These are phyloP conservation scores for Drusus annulatus DNA, from an alignment of 1,140 invertebrate genomes.

Conservation along the genomic window DNA sequence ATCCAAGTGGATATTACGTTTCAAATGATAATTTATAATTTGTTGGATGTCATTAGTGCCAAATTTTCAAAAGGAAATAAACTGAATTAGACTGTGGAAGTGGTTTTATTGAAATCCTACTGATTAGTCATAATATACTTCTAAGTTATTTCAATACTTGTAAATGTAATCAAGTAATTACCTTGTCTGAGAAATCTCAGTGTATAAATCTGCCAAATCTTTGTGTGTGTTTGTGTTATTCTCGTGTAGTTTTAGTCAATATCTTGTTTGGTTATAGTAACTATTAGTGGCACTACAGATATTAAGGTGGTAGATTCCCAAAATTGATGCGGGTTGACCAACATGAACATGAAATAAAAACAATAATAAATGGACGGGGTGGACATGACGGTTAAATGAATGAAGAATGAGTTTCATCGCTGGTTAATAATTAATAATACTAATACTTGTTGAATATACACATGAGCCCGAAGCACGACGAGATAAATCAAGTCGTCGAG, in stretches of 20 bases:
- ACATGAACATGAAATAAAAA: background rate
- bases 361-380: no score
- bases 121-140: no score
- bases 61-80: conserved; percentile 36
- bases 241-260: no score
- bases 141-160: no score
- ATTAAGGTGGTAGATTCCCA: no score
- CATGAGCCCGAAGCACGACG: background rate
- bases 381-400: background rate
- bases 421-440: conserved; percentile 16
- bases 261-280: no score
- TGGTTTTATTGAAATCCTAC: no score
- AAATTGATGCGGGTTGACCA: background rate
- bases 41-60: conserved; percentile 35
- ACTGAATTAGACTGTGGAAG: background rate
- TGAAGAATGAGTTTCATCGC: background rate
- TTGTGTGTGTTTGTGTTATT: no score
- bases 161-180: no score
- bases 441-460: conserved; percentile 8
- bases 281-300: no score
- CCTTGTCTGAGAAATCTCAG: no score
- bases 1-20: background rate
- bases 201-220: no score
- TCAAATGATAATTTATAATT: conserved; percentile 28
- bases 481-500: background rate